Evolutionary conservation across 35 echinoderm and acorn worm genomes (phyloP), one percentile per base, ranked within the genome.

Genomic region (Ptychodera flava): DNA sequence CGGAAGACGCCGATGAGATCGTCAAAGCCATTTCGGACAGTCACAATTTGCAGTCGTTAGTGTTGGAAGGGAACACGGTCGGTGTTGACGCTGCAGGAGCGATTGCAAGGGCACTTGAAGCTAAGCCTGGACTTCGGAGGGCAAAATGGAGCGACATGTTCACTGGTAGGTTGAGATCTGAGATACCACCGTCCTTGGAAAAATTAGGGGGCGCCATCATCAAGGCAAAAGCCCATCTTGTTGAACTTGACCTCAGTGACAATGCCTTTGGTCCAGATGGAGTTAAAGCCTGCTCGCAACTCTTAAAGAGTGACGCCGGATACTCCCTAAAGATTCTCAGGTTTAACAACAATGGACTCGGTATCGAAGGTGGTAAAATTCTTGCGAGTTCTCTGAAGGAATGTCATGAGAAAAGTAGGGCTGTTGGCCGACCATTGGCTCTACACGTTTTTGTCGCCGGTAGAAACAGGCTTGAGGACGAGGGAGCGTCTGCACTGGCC

Each of bases 261-360:
- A 97, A 97, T 82, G 95, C 95, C 0, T 97, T 97, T 89, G 92
- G 95, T 80, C 95, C 95, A 1, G 95, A 97, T 86, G 95, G 95
- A 34, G 95, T 97, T 29, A 97, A 97, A 79, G 92, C 95, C 30
- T 75, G 91, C 28, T 87, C 81, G 37, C 92, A 97, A 35, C 78
- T 97, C 14, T 38, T 97, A 35, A 92, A 93, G 85, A 97, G 95
- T 38, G 28, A 81, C 75, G 93, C 95, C 0, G 93, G 95, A 30
- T 97, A 97, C 81, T 87, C 89, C 0, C 35, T 97, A 53, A 52
- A 90, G 77, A 92, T 94, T 83, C 78, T 97, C 31, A 97, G 95
- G 85, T 94, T 97, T 80, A 97, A 97, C 79, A 97, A 97, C 89
- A 93, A 97, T 86, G 95, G 95, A 35, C 82, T 97, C 35, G 95